Percentiles rank a stretch among this genome's conserved stretches.
These are phyloP conservation scores for Pseudonaja textilis DNA, from an alignment of 2,113 vertebrate genomes.

Conservation along the genomic window DNA sequence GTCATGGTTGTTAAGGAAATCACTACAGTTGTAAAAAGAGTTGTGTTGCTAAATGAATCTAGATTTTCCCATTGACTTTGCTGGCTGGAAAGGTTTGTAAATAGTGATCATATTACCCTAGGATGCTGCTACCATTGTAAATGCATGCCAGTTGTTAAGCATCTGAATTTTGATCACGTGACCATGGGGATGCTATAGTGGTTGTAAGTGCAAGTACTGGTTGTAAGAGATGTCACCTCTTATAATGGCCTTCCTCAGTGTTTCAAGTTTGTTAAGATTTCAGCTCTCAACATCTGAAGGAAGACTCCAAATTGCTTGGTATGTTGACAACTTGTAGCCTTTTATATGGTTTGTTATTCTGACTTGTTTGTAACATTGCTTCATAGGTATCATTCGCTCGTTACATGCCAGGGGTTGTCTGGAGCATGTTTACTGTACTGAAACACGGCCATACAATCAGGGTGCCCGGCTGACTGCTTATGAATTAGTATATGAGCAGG, in stretches of 20 bases:
- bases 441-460: conserved; percentile 85
- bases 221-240: neutral
- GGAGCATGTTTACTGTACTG: conserved; percentile 81
- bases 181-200: neutral
- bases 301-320: neutral
- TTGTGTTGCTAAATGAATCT: neutral
- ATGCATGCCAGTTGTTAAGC: neutral
- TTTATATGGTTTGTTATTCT: neutral
- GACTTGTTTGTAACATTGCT: neutral
- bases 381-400: conserved; percentile 76
- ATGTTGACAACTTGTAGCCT: neutral
- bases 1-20: neutral
- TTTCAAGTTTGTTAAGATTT: neutral
- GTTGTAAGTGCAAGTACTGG: neutral
- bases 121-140: neutral
- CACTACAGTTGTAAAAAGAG: neutral
- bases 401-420: conserved; percentile 74
- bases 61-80: neutral
- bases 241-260: neutral
- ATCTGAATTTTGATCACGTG: neutral
- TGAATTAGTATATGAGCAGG: conserved; percentile 77
- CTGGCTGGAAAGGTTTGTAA: neutral
- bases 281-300: neutral
- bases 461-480: conserved; percentile 82
- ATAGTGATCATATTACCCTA: neutral